Conservation (phyloP, 2,888 invertebrate genomes). For the Heliconius cydno region DNA sequence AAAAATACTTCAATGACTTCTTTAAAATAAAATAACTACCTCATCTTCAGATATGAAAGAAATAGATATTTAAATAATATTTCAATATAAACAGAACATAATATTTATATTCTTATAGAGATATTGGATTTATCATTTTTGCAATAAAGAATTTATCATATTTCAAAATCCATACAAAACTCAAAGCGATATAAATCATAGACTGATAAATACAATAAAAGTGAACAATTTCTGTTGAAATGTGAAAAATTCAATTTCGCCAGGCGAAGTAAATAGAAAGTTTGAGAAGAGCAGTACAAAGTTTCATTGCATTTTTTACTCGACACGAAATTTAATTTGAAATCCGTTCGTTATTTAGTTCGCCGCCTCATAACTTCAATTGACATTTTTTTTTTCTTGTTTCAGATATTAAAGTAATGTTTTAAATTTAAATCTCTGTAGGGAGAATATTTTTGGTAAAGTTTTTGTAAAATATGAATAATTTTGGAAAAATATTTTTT, state of each 20-base stretch:
- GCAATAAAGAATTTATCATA: background rate
- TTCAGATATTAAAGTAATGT: background rate
- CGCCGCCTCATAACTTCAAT: conserved; percentile 5
- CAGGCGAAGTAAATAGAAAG: conserved; percentile 35
- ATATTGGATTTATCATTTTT: background rate
- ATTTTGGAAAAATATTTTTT: too few species aligned
- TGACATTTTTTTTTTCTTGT: background rate
- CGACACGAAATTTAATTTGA: conserved; percentile 19
- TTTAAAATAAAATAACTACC: background rate
- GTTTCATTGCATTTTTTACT: conserved; percentile 30
- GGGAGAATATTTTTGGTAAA: background rate
- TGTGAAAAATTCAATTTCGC: conserved; percentile 34
- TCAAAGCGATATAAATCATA: conserved; percentile 19
- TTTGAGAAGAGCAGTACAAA: conserved; percentile 29
- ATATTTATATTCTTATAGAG: too few species aligned
- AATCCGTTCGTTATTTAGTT: conserved; percentile 23
- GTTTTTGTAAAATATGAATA: background rate
- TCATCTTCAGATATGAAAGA: background rate
- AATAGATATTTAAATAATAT: background rate
- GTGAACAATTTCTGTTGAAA: conserved; percentile 30
- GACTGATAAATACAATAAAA: conserved; percentile 18
- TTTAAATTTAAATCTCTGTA: background rate
- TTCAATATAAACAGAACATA: background rate
- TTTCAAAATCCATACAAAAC: background rate
- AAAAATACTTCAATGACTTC: background rate